phyloP scores from a whole-genome alignment of 2,113 vertebrate species.

The Electrona antarctica region DNA sequence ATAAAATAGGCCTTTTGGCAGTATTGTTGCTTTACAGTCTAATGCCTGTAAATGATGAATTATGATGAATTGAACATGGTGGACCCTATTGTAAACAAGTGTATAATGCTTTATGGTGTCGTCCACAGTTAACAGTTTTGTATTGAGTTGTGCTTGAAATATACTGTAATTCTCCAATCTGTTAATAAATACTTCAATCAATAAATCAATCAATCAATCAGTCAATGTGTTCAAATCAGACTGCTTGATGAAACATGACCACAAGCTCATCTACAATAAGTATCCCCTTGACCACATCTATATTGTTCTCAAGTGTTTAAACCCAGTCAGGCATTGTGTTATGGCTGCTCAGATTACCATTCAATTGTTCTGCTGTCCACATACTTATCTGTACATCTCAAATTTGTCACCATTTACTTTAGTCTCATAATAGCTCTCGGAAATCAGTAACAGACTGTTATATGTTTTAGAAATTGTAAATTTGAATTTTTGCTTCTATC shows the following conservation, averaged over 20 bases:
- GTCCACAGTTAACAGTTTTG: no score
- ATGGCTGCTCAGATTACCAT: conserved; percentile 40
- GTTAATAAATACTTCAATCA: no score
- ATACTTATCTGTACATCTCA: background rate
- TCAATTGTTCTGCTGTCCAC: conserved; percentile 26
- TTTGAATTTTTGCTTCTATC: background rate
- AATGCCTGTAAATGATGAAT: no score
- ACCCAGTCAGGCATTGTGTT: conserved; percentile 32
- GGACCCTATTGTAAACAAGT: no score
- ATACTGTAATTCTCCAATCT: no score
- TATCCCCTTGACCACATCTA: conserved; percentile 38
- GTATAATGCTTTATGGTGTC: no score
- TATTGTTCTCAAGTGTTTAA: background rate
- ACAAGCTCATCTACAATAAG: conserved; percentile 1
- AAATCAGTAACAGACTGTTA: background rate
- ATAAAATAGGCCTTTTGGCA: no score
- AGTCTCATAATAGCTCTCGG: background rate
- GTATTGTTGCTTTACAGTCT: no score
- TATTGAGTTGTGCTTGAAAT: no score
- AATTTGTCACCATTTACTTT: background rate
- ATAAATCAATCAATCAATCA: no score
- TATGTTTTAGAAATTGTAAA: background rate
- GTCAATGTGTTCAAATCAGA: background rate
- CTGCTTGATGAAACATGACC: conserved; percentile 9
- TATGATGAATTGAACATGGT: no score